Base-by-base conservation (phyloP, 2,113 vertebrate species). In the Cisticola juncidis region DNA sequence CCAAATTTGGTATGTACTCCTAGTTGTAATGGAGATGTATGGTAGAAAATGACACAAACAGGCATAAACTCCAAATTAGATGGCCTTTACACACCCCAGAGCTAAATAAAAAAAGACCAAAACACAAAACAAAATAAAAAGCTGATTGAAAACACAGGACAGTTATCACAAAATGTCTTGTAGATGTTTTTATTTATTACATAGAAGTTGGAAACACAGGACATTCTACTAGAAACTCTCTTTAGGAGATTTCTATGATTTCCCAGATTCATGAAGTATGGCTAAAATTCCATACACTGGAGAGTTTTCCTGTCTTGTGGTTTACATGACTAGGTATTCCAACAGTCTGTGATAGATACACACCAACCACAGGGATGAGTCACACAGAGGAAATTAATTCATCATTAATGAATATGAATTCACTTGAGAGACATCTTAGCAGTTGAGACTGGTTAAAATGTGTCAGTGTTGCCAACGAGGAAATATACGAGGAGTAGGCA, bases 371-470 rank as follows among this genome's bases (percentile, higher is more conserved):
- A 94, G 54, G 22, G 15, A 72, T 90, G 93, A 81, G 58, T 95
- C 94, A 94, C 91, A 50, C 21, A 72, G 38, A 93, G 78, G 62
- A 96, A 96, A 95, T 96, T 84, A 95, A 96, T 97, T 90, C 66
- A 83, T 93, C 95, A 76, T 97, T 97, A 97, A 97, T 89, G 81
- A 95, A 93, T 38, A 88, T 62, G 45, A 69, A 76, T 33, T 95
- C 90, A 78, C 53, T 93, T 42, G 66, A 77, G 81, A 74, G 81
- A 94, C 66, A 77, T 88, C 20, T 74, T 91, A 92, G 71, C 45
- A 82, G 86, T 73, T 78, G 89, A 94, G 95, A 77, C 0, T 1
- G 28, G 50, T 77, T 92, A 86, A 88, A 90, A 95, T 77, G 64
- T 18, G 50, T 53, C 58, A 13, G 56, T 86, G 61, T 47, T 97